Base-by-base conservation (phyloP, 2,888 invertebrate species). In the Eurytoma californica region DNA sequence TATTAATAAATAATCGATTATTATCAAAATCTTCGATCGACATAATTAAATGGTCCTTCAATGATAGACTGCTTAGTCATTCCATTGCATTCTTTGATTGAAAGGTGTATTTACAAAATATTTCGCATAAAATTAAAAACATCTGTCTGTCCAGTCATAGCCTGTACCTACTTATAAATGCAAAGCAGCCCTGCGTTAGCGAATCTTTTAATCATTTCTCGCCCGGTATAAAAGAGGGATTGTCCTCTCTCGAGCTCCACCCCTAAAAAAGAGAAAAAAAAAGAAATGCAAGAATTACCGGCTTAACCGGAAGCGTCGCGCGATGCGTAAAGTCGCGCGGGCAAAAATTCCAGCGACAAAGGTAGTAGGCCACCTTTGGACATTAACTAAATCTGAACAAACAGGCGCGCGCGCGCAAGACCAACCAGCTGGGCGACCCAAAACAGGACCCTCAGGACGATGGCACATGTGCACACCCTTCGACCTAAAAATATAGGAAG, bases 381-480 rank as follows among this genome's bases (percentile, higher is more conserved):
- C 86, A 86, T 87, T 87, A 87, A 89, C 86, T 80, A 87, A 88
- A 88, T 88, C 87, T 85, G 87, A 87, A 86, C 86, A 89, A 88
- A 88, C 88, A 87, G 75, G 81, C 82, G 30, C 30, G 30, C 30
- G 30, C 30, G 30, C 28, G 20, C 39, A 61, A 53, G 39, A 49
- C 12, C 73, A 75, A 82, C 85, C 86, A 85, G 85, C 86, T 86
- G 86, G 85, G 81, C 84, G 82, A 81, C 80, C 82, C 77, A 73
- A 82, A 78, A 82, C 82, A 82, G 82, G 83, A 79, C 84, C 83
- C 80, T 82, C 80, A 81, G 83, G 61, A 60, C 61, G 70, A 72
- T 79, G 83, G 78, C 81, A 83, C 82, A 77, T 74, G 77, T 47
- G 39, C 67, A 47, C 63, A 77, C 80, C 77, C 77, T 68, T 74